Evolutionary conservation across 2,888 invertebrate species (phyloP), one percentile per base, ranked within the genome.

Genomic region (Trypoxylon attenuatum): DNA sequence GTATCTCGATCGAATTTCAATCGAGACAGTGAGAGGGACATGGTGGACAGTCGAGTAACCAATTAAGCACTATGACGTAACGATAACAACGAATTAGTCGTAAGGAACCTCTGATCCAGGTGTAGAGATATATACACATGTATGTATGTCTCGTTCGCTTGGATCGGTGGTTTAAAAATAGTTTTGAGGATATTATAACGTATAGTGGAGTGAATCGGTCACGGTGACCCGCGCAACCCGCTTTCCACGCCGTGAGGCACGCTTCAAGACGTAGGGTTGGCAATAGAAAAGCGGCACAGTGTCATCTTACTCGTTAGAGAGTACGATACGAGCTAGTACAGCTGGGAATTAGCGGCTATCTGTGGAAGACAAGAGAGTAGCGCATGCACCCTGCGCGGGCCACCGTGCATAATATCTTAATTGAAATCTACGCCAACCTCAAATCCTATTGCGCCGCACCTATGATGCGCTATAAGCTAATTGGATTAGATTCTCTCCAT

Each of bases 341-440:
- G 54, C 52, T 46, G 50, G 51, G 39, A 54, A 57, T 69, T 71
- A 69, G 59, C 49, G 59, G 50, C 38, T 50, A 59, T 53, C 64
- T 50, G 47, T 29, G 38, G 39, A 10, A n/a, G 47, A 49, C 50
- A 15, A 65, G 62, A 54, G 68, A 75, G 68, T 73, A 59, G 70
- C 61, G 70, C 70, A 68, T 75, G 73, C 70, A 75, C 57, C 60
- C 52, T 49, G 70, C 68, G 71, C 63, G 75, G 75, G 70, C 70
- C 65, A 46, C 73, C 62, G 63, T 64, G 72, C 53, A 65, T 71
- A 73, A 82, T 72, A 75, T 82, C 81, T 81, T 81, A 80, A 82
- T 82, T 82, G 77, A 79, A 80, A 83, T 84, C 77, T 79, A 73
- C 61, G 69, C 68, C 69, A 68, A 51, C 74, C 71, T 69, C 77